Percentiles rank a stretch among this genome's conserved stretches.
Evolutionary conservation across 2,888 invertebrate species (phyloP).

Genomic region (Ceramica pisi): DNA sequence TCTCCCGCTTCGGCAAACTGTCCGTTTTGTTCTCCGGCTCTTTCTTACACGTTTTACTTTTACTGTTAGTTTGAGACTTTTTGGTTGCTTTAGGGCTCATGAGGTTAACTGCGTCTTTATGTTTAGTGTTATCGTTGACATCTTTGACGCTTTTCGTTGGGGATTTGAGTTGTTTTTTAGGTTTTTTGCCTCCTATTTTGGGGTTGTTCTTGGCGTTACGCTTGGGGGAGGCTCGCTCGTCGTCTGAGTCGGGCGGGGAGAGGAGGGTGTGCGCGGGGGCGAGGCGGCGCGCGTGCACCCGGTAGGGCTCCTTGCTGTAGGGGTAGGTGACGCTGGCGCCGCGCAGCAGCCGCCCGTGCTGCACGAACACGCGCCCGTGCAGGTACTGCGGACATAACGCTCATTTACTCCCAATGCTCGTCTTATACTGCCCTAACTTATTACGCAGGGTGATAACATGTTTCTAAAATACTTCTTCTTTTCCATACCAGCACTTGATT

Average conservation of each 20-base stretch:
- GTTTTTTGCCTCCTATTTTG: conserved; percentile 80
- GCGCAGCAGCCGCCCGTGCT: conserved; percentile 93
- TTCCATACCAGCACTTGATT: neutral
- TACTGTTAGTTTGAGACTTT: conserved; percentile 70
- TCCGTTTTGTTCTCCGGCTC: conserved; percentile 68
- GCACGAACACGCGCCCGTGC: conserved; percentile 94
- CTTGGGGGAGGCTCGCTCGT: conserved; percentile 82
- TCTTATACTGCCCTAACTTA: neutral
- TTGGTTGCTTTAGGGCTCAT: conserved; percentile 78
- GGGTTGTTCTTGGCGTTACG: conserved; percentile 73
- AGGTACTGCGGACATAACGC: conserved; percentile 91
- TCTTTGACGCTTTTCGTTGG: conserved; percentile 85
- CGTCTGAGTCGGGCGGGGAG: conserved; percentile 82
- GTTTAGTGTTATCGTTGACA: conserved; percentile 84
- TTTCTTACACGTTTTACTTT: conserved; percentile 73
- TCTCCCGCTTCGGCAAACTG: conserved; percentile 68
- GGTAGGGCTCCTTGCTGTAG: conserved; percentile 87
- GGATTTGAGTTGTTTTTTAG: conserved; percentile 84
- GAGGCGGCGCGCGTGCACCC: conserved; percentile 83
- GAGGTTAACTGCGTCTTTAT: conserved; percentile 75
- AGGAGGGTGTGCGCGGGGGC: conserved; percentile 78
- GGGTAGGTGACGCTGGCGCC: conserved; percentile 91
- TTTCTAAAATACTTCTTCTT: neutral
- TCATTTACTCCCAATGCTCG: conserved; percentile 2
- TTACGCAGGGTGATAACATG: neutral